A percentile compares a stretch with the other conserved stretches of the same genome.
Evolutionary conservation across 2,113 vertebrate species (phyloP).

Genomic region (Hippocampus zosterae): DNA sequence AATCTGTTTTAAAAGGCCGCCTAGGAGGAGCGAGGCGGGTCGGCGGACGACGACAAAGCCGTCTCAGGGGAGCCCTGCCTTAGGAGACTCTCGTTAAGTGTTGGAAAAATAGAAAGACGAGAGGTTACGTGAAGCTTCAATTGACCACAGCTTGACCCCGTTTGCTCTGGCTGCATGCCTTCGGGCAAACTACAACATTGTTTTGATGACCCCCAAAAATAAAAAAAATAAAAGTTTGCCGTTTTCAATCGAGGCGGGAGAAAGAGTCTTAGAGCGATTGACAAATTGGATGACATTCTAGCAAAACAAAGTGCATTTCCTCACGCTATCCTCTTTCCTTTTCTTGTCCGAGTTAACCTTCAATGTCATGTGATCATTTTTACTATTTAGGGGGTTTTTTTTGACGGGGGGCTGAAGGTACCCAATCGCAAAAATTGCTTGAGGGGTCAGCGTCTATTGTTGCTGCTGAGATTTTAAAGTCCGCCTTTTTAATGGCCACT

Average conservation of each 20-base stretch:
- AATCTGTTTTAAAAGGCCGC: conserved; percentile 47
- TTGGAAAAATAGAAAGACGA: conserved; percentile 12
- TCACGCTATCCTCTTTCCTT: too few relatives aligned
- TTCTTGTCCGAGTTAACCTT: too few relatives aligned
- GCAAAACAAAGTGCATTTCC: too few relatives aligned
- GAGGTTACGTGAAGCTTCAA: conserved; percentile 12
- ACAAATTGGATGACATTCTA: neutral
- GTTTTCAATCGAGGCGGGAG: neutral
- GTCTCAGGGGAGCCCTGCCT: conserved; percentile 22
- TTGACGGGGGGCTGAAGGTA: too few relatives aligned
- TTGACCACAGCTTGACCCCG: conserved; percentile 50
- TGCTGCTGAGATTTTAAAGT: conserved; percentile 43
- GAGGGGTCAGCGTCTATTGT: conserved; percentile 57
- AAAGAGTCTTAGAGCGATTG: too few relatives aligned
- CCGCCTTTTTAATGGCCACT: conserved; percentile 43
- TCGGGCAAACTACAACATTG: neutral
- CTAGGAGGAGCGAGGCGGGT: conserved; percentile 15
- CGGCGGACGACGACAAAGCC: conserved; percentile 19
- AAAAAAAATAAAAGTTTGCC: neutral
- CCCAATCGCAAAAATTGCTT: conserved; percentile 1
- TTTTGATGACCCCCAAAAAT: neutral
- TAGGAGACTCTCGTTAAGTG: conserved; percentile 10
- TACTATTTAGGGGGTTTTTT: too few relatives aligned
- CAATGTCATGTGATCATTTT: too few relatives aligned
- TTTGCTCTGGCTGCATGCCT: neutral